phyloP scores from a whole-genome alignment of 2,888 invertebrate genomes.

The Byasa hedistus region DNA sequence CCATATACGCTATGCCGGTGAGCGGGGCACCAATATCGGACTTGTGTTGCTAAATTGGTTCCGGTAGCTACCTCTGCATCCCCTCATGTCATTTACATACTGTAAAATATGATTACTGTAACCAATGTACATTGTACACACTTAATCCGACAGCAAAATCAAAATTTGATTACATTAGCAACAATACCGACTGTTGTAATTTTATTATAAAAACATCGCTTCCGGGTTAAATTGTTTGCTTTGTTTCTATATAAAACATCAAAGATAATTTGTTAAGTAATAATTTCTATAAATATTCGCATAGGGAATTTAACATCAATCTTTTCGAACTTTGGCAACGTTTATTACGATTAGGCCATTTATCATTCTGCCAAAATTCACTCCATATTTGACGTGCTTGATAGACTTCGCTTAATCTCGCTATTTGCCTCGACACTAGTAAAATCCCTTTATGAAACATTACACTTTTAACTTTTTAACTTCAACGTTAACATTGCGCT shows the following conservation, averaged over 20 bases:
- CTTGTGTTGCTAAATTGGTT: slow-evolving; percentile 9
- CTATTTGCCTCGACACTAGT: background rate
- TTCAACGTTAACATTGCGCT: background rate
- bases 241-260: background rate
- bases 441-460: background rate
- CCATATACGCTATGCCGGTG: slow-evolving; percentile 8
- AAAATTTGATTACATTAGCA: background rate
- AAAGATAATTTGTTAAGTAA: background rate
- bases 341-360: slow-evolving; percentile 18
- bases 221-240: background rate
- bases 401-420: slow-evolving; percentile 17
- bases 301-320: slow-evolving; percentile 17
- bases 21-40: background rate
- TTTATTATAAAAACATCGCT: background rate
- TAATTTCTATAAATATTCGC: slow-evolving; percentile 6
- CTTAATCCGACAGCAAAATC: no score
- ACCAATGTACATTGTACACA: background rate
- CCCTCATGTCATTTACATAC: background rate
- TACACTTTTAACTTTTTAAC: background rate
- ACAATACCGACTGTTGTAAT: no score
- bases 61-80: background rate
- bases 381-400: slow-evolving; percentile 24
- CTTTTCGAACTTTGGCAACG: slow-evolving; percentile 11
- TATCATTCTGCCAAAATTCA: slow-evolving; percentile 18
- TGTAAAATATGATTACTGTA: background rate